Conservation (phyloP, 2,797 vertebrate genomes). For the Esox masquinongy region DNA sequence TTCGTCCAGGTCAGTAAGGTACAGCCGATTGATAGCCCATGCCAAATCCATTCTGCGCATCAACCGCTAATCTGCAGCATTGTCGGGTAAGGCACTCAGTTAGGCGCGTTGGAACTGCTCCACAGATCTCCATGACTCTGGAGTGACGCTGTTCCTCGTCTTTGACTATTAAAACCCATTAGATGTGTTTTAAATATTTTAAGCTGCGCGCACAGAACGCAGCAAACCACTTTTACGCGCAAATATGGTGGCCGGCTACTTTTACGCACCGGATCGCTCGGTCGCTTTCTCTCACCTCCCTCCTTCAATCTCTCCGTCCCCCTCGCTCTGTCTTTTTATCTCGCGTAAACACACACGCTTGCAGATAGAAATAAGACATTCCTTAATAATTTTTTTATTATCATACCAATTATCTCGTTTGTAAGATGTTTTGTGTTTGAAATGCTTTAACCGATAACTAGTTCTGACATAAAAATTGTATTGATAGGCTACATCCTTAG, state of each 20-base stretch:
- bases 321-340: background rate
- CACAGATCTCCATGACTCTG: constrained; percentile 7
- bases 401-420: background rate
- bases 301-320: constrained; percentile 8
- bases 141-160: too few species aligned
- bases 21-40: constrained; percentile 36
- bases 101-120: background rate
- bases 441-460: background rate
- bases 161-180: background rate
- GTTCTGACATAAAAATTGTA: background rate
- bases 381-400: background rate
- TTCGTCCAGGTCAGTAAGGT: background rate
- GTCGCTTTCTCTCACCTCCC: constrained; percentile 12
- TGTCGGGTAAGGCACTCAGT: constrained; percentile 22
- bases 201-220: background rate
- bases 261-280: background rate
- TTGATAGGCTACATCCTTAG: background rate
- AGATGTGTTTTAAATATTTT: constrained; percentile 16
- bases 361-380: background rate
- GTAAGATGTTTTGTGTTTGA: background rate
- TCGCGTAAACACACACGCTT: background rate
- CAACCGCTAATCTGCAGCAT: constrained; percentile 64
- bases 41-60: constrained; percentile 58
- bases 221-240: background rate
- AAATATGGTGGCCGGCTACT: background rate